A percentile compares a stretch with the other conserved stretches of the same genome.
These are phyloP conservation scores for Calameuta filiformis DNA, from an alignment of 2,888 invertebrate species.

Conservation along the genomic window DNA sequence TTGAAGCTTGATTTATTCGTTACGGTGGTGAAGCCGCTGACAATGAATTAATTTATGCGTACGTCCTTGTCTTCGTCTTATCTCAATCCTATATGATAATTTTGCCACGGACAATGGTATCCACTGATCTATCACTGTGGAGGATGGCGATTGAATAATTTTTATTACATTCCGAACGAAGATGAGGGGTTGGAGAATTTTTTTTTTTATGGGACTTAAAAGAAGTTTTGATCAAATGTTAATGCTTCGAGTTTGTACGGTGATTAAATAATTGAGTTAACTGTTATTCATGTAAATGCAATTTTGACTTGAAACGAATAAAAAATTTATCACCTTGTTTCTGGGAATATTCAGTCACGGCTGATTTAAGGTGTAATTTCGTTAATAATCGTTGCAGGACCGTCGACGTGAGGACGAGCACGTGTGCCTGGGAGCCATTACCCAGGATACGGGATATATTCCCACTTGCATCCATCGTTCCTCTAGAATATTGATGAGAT, in stretches of 20 bases:
- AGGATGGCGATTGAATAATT: neutral
- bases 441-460: conserved; percentile 7
- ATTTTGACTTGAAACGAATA: neutral
- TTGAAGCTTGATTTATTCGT: neutral
- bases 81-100: neutral
- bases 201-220: neutral
- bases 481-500: conserved; percentile 50
- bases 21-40: neutral
- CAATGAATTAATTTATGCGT: neutral
- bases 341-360: conserved; percentile 10
- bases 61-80: neutral
- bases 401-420: conserved; percentile 6
- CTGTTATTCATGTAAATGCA: neutral
- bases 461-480: neutral
- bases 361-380: conserved; percentile 13
- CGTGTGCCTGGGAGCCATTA: conserved; percentile 7
- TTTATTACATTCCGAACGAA: neutral
- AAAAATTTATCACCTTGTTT: conserved; percentile 4
- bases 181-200: neutral
- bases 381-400: conserved; percentile 9
- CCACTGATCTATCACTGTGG: neutral
- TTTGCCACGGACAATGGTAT: neutral
- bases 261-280: neutral
- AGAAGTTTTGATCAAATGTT: neutral
- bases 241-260: neutral